These are phyloP conservation scores for Psilanteris sp. DNA, from an alignment of 1,140 invertebrate genomes.

Conservation along the genomic window DNA sequence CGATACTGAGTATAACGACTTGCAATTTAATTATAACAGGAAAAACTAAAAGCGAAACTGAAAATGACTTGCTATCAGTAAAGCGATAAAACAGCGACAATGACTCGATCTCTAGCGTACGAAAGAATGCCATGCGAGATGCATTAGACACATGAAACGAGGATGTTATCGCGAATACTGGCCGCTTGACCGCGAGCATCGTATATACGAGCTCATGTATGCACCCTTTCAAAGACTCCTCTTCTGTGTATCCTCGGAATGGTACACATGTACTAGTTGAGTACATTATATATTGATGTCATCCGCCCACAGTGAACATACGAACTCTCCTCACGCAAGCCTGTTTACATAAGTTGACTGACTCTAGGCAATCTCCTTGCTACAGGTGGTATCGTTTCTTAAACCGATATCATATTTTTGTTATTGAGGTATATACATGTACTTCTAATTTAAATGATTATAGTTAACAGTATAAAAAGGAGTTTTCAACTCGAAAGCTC, in stretches of 20 bases:
- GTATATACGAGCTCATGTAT: slow-evolving; percentile 31
- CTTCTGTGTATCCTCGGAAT: slow-evolving; percentile 51
- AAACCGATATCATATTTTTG: slow-evolving; percentile 40
- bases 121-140: slow-evolving; percentile 45
- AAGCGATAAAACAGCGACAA: slow-evolving; percentile 47
- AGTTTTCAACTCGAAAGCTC: no score
- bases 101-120: slow-evolving; percentile 32
- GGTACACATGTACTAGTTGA: slow-evolving; percentile 55
- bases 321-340: slow-evolving; percentile 70
- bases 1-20: no score
- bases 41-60: slow-evolving; percentile 3
- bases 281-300: slow-evolving; percentile 70
- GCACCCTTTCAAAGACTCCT: slow-evolving; percentile 48
- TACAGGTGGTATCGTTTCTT: slow-evolving; percentile 67
- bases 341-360: slow-evolving; percentile 71
- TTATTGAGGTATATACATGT: slow-evolving; percentile 2
- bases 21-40: slow-evolving; percentile 15
- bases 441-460: slow-evolving; percentile 31
- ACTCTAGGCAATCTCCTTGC: slow-evolving; percentile 59
- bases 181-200: slow-evolving; percentile 42
- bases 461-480: no score
- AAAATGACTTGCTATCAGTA: slow-evolving; percentile 48
- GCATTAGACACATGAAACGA: slow-evolving; percentile 60
- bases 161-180: slow-evolving; percentile 59
- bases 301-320: slow-evolving; percentile 63